Base-by-base conservation (phyloP, 1,140 invertebrate genomes). In the Drosophila bipectinata region DNA sequence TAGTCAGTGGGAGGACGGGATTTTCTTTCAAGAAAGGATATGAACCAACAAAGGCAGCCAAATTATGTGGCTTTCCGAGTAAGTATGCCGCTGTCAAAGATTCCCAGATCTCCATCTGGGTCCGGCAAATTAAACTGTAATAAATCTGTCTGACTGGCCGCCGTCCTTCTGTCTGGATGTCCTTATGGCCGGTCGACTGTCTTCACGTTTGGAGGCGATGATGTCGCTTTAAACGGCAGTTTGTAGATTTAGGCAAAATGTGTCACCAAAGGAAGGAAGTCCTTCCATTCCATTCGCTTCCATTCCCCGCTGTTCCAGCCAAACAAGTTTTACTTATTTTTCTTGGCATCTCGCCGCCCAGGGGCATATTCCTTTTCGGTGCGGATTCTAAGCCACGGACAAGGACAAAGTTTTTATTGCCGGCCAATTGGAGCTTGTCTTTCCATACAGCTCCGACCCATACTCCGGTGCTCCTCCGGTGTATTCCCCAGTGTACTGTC, bases 341-440 rank as follows among this genome's bases (percentile, higher is more conserved):
- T 58, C 54, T 58, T 47, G 21, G 60, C 61, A 59, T 60, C 24
- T 28, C 24, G 24, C 14, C 45, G 32, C 57, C 47, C 7, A 18
- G 54, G 54, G 64, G 59, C 49, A 51, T 47, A 55, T 48, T 48
- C 21, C 14, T 49, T 21, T 10, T 49, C 34, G 37, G 44, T 34
- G 51, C 7, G 63, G 37, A 56, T 57, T 47, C 52, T 58, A 48
- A 61, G 80, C 52, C 58, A 55, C 32, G 60, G 30, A 62, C 39
- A 81, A 85, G 66, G 83, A 76, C 62, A 76, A 87, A 87, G 66
- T 87, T 87, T 85, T 87, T 88, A 88, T 87, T 87, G 79, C 75
- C 58, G 78, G 61, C 59, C 83, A 88, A 87, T 87, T 87, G 83
- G 60, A 88, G 69, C 67, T 74, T 75, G 67, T 60, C 73, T 63